Base-by-base conservation (phyloP, 2,888 invertebrate genomes). In the Dioctria rufipes region DNA sequence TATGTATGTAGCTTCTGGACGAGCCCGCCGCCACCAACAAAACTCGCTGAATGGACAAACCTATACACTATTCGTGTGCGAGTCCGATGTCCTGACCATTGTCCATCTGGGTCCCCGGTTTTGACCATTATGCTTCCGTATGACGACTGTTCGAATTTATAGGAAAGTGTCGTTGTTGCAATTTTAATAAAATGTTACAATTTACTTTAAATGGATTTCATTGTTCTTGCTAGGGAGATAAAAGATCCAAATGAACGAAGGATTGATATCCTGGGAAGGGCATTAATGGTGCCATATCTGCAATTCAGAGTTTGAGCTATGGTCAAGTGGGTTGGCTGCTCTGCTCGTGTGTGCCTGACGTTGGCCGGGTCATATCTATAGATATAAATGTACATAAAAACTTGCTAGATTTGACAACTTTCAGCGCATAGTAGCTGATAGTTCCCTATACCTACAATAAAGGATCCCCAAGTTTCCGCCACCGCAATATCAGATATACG, bases 141-240 rank as follows among this genome's bases (percentile, higher is more conserved):
- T 78, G 78, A 25, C 25, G 25, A 78, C 51, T 66, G 37, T 75
- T 78, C 63, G 66, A 66, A 78, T 78, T 78, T 78, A 78, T 78
- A 78, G 78, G 78, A 81, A 83, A 83, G 65, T 83, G 83, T 84
- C 84, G 83, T 81, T 83, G 83, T 81, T 84, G 83, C 83, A 84
- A 83, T 84, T 84, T 84, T 83, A 84, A 84, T 84, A 84, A 84
- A 84, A 84, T 81, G 83, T 84, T 83, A 84, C 84, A 84, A 83
- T 83, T 83, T 82, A 83, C 83, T 83, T 80, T 80, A 82, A 83
- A 83, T 83, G 83, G 82, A 51, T 78, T 78, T 54, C 65, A 66
- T 78, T 78, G 65, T 66, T 54, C 78, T 66, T 65, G 54, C 65
- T 39, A 25, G 60, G 75, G 43, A 43, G 58, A 54, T 40, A 39